Percentiles rank a stretch among this genome's conserved stretches.
These are phyloP conservation scores for Sinocyclocheilus anshuiensis DNA, from an alignment of 2,113 vertebrate species.

Conservation along the genomic window DNA sequence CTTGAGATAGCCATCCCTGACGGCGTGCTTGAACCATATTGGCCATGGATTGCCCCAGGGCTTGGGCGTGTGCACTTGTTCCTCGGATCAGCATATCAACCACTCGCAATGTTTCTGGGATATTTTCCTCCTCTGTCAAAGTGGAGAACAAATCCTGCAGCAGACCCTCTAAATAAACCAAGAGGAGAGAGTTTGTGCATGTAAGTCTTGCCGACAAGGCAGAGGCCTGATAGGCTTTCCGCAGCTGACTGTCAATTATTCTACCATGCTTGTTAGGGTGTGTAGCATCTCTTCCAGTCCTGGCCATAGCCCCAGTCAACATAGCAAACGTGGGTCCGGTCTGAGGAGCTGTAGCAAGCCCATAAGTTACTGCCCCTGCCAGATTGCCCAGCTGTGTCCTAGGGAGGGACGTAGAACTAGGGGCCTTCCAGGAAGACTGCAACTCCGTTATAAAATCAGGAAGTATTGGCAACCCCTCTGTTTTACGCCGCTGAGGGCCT, in stretches of 20 bases:
- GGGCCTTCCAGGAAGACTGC: conserved; percentile 1
- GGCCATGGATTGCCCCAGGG: not conserved
- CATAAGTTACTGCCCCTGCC: not conserved
- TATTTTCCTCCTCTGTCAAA: not conserved
- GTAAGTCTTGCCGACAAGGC: not conserved
- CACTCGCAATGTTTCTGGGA: not conserved
- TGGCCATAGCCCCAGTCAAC: not conserved
- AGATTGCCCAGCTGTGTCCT: not conserved
- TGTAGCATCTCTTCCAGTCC: not conserved
- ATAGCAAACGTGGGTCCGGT: not conserved
- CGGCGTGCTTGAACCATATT: not conserved
- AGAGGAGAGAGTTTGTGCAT: not conserved
- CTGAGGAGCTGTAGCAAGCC: not conserved
- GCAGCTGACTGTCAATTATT: not conserved
- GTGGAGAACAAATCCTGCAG: not conserved
- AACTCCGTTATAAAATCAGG: not conserved
- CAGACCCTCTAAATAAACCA: not conserved
- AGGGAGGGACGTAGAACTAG: not conserved
- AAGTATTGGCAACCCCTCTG: not conserved
- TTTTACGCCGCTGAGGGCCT: not conserved
- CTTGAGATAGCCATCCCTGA: not conserved
- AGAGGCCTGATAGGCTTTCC: not conserved
- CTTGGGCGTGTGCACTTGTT: not conserved
- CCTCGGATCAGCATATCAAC: not conserved
- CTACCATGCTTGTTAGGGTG: not conserved